Base-by-base conservation (phyloP, 2,113 vertebrate genomes). In the Thomomys bottae region DNA sequence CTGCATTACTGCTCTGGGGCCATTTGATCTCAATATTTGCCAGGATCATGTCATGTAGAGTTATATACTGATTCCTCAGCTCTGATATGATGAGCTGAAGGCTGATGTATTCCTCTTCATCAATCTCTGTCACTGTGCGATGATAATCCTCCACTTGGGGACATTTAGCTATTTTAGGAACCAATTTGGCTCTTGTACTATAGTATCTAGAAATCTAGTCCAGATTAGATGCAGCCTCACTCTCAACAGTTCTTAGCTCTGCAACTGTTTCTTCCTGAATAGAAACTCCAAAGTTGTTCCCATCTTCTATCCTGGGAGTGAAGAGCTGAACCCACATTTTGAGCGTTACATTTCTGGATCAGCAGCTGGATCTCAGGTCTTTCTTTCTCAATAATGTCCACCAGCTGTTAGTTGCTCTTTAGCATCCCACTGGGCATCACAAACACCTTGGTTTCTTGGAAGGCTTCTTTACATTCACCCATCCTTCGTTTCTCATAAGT, bases 311-410 rank as follows among this genome's bases (percentile, higher is more conserved):
- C 97, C 99, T 99, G 68, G 99, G 99, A 94, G 99, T 99, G 80
- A 99, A 98, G 94, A 99, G 98, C 96, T 99, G 99, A 95, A 99
- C 99, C 99, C 99, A 99, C 99, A 99, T 99, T 98, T 99, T 99
- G 92, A 99, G 99, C 99, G 96, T 99, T 99, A 96, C 99, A 99
- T 96, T 99, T 99, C 97, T 99, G 99, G 76, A 99, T 99, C 80
- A 99, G 98, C 72, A 99, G 99, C 98, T 99, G 98, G 97, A 99
- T 99, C 97, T 99, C 99, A 49, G 99, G 99, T 87, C 99, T 99
- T 97, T 99, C 99, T 97, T 99, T 99, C 97, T 99, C 99, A 45
- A 99, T 99, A 75, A 99, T 99, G 91, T 99, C 99, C 92, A 99
- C 99, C 84, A 99, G 98, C 96, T 99, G 99, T 93, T 98, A 98